phyloP scores from a whole-genome alignment of 37 sponge, comb jelly and placozoan species.

The Eunapius fragilis region DNA sequence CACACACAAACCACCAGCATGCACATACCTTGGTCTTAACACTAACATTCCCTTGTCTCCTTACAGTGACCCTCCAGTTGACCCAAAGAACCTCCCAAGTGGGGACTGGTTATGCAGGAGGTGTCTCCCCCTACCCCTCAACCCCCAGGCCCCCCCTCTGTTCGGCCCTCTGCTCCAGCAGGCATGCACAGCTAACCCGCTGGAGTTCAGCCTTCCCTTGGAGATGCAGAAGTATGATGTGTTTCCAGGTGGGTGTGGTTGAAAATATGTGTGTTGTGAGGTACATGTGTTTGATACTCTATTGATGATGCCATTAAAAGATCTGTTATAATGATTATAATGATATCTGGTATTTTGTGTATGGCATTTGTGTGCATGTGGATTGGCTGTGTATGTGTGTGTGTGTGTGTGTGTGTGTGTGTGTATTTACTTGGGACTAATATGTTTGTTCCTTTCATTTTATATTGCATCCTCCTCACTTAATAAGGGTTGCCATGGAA shows the following conservation, averaged over 20 bases:
- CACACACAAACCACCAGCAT: neutral
- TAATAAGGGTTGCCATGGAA: no score
- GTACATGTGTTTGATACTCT: neutral
- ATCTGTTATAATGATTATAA: no score
- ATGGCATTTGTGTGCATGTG: neutral
- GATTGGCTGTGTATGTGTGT: neutral
- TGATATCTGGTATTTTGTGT: neutral
- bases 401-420: conserved; percentile 2
- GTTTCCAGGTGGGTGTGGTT: conserved; percentile 25
- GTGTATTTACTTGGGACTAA: no score
- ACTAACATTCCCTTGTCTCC: no score
- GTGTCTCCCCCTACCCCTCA: conserved; percentile 34
- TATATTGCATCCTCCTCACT: no score
- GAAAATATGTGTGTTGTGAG: neutral
- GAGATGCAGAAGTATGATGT: conserved; percentile 39
- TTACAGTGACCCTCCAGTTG: conserved; percentile 90
- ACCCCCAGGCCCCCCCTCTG: conserved; percentile 2
- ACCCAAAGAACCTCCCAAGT: conserved; percentile 83
- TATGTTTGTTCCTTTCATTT: no score
- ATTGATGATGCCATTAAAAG: no score
- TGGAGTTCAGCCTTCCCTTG: conserved; percentile 36
- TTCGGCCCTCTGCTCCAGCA: conserved; percentile 46
- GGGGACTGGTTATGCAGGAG: conserved; percentile 93
- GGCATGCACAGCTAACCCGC: conserved; percentile 40
- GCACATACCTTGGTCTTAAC: no score